These are phyloP conservation scores for Philonicus albiceps DNA, from an alignment of 2,888 invertebrate species.

Conservation along the genomic window DNA sequence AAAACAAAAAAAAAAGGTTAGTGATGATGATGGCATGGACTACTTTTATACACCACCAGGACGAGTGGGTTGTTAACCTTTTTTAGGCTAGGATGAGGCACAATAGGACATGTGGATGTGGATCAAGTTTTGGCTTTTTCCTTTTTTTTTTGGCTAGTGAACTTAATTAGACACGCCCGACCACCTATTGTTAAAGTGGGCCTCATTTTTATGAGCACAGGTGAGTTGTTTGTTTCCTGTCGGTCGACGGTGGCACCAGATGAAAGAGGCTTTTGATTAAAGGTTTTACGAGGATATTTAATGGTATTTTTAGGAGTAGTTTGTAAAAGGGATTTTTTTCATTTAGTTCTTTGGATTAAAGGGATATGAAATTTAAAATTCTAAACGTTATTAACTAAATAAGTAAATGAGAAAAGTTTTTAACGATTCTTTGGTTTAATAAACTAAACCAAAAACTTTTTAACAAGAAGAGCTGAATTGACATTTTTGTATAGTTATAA, in stretches of 20 bases:
- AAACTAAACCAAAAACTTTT: too few species aligned
- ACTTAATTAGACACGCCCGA: not conserved
- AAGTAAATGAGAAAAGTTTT: not conserved
- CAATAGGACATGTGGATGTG: not conserved
- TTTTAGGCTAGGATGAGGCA: not conserved
- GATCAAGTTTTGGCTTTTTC: not conserved
- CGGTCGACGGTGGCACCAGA: not conserved
- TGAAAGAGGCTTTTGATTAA: not conserved
- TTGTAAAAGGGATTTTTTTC: not conserved
- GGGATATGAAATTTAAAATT: not conserved
- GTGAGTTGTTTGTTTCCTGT: not conserved
- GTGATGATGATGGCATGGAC: not conserved
- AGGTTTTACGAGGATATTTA: not conserved
- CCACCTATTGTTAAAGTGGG: not conserved
- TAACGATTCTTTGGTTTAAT: too few species aligned
- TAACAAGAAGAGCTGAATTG: too few species aligned
- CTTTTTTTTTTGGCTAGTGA: constrained; percentile 9
- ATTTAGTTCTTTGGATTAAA: not conserved
- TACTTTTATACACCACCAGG: not conserved
- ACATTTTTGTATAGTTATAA: too few species aligned
- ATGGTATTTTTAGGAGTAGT: not conserved
- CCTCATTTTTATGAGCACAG: not conserved
- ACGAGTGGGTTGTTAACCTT: constrained; percentile 24
- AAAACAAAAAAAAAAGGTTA: not conserved
- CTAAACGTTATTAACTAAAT: not conserved